A percentile compares a stretch with the other conserved stretches of the same genome.
phyloP scores from a whole-genome alignment of 2,797 vertebrate genomes.

The Aulostomus chinensis region DNA sequence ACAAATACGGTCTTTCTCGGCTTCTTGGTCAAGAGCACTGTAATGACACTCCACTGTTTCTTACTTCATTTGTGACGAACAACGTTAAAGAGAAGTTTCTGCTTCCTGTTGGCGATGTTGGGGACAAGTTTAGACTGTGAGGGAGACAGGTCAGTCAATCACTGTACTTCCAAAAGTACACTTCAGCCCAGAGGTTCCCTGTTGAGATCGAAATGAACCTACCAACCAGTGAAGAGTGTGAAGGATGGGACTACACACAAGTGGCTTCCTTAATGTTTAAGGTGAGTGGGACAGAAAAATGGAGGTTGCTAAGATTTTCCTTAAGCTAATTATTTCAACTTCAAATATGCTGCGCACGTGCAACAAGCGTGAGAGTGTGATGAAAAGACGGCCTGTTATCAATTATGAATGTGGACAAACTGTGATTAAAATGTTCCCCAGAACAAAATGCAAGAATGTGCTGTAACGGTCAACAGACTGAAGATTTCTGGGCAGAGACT shows the following conservation, averaged over 20 bases:
- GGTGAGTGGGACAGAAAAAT: conserved; percentile 69
- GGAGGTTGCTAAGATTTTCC: background rate
- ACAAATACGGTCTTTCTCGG: too few relatives aligned
- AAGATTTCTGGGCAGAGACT: conserved; percentile 79
- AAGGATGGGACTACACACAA: conserved; percentile 80
- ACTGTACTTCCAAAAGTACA: conserved; percentile 29
- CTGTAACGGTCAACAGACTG: conserved; percentile 66
- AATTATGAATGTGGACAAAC: too few relatives aligned
- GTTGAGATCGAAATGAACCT: conserved; percentile 77
- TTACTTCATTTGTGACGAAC: too few relatives aligned
- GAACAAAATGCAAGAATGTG: conserved; percentile 85
- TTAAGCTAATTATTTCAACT: too few relatives aligned
- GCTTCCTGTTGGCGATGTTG: too few relatives aligned
- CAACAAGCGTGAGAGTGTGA: too few relatives aligned
- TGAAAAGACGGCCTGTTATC: too few relatives aligned
- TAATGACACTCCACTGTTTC: too few relatives aligned
- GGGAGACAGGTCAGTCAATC: conserved; percentile 42
- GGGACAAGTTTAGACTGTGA: too few relatives aligned
- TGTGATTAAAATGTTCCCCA: too few relatives aligned
- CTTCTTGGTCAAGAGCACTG: too few relatives aligned
- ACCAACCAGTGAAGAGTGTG: conserved; percentile 84
- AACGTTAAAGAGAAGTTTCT: too few relatives aligned
- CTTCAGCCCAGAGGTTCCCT: conserved; percentile 19
- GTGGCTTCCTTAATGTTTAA: conserved; percentile 81
- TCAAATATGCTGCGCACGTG: background rate